Evolutionary conservation across 2,888 invertebrate genomes (phyloP).

Genomic region (Tolmerus cingulatus): DNA sequence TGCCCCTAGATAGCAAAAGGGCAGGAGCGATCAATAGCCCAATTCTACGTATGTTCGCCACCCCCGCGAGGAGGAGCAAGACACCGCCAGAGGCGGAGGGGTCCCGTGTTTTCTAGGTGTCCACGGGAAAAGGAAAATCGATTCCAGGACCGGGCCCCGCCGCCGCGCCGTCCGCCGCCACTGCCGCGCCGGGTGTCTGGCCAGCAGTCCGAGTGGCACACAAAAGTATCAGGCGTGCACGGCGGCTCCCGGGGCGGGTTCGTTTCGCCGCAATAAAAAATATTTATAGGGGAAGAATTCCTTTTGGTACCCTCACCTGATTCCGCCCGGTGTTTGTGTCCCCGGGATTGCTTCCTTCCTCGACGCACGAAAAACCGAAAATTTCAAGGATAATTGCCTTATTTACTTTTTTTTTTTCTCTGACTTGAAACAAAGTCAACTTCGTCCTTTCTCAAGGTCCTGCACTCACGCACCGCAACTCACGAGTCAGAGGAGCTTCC

Average conservation of each 20-base stretch:
- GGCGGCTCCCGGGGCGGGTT: background rate
- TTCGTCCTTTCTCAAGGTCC: slow-evolving; percentile 9
- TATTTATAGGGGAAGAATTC: background rate
- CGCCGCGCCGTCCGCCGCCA: background rate
- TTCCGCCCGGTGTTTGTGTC: background rate
- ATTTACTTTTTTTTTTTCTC: background rate
- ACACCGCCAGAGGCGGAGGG: background rate
- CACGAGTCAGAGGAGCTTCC: background rate
- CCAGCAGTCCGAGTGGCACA: background rate
- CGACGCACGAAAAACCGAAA: slow-evolving; percentile 2
- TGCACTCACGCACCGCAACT: background rate
- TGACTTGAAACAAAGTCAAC: background rate
- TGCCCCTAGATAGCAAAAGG: background rate
- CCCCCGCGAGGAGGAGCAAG: background rate
- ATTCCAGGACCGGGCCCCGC: background rate
- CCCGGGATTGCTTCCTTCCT: background rate
- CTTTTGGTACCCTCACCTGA: background rate
- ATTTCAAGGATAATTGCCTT: slow-evolving; percentile 20
- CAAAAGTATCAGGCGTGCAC: background rate
- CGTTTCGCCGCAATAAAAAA: background rate
- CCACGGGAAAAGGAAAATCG: background rate
- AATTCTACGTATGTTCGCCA: background rate
- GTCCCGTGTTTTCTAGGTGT: background rate
- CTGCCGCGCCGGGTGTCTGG: background rate
- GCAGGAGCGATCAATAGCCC: slow-evolving; percentile 21